Evolutionary conservation across 2,113 vertebrate species (phyloP), one percentile per base, ranked within the genome.

Genomic region (Tychaedon coryphoeus): DNA sequence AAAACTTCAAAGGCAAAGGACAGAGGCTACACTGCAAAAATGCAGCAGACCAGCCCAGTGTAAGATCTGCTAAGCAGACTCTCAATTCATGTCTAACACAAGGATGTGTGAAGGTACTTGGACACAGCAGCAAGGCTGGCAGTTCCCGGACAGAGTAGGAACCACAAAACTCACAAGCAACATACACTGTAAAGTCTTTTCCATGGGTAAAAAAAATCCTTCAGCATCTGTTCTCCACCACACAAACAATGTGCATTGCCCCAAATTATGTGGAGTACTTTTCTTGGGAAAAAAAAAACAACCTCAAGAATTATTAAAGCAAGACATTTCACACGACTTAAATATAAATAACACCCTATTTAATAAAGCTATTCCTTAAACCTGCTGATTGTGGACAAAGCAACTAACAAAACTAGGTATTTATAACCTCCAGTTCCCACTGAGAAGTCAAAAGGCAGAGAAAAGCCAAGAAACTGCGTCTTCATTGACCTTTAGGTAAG

Each of bases 171-270:
- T 64, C 15, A 70, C 13, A 50, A 66, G 36, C 6, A 29, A 58
- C 7, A 29, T 7, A n/a, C 15, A 28, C 1, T 38, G 18, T 26
- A 2, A 47, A 72, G 22, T 34, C 38, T 47, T 73, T 9, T 31
- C 51, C 3, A 12, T 1, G 0, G 16, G 1, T 7, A 60, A 84
- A 9, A 9, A 51, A 65, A 67, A 14, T 9, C 12, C 17, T 36
- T 50, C 51, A 5, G 0, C 0, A 12, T 8, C 65, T 47, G 8
- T 23, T 42, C 12, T 11, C 22, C 12, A 16, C 4, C 7, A 13
- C 3, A 25, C 16, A 74, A 57, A 29, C 1, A 1, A 28, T 1
- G 4, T 11, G 5, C 5, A 9, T 18, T 29, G 66, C 31, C 11
- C 23, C 15, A 45, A 62, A 70, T 38, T 28, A 86, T 4, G n/a